phyloP scores from a whole-genome alignment of 2,888 invertebrate genomes.

The Lycophotia porphyrea region DNA sequence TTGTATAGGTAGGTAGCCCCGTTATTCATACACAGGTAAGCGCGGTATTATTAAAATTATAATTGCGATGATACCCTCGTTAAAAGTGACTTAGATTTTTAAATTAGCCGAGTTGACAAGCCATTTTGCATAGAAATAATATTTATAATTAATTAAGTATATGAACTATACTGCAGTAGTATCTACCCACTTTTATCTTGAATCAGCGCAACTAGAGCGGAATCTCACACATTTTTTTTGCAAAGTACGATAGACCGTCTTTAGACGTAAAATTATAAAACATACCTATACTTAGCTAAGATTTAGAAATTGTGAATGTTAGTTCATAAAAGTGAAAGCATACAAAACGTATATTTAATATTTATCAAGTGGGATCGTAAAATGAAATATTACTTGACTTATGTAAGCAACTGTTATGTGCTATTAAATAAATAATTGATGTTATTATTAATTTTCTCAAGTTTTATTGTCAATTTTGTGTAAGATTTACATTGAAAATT shows the following conservation, averaged over 20 bases:
- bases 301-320: conserved; percentile 72
- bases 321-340: conserved; percentile 73
- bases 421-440: conserved; percentile 46
- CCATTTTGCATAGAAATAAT: conserved; percentile 19
- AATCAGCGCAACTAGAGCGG: conserved; percentile 69
- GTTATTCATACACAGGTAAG: conserved; percentile 87
- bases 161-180: not conserved
- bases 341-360: conserved; percentile 62
- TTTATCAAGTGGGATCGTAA: conserved; percentile 59
- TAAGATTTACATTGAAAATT: conserved; percentile 53
- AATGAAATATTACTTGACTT: conserved; percentile 53
- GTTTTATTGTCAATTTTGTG: conserved; percentile 43
- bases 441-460: conserved; percentile 25
- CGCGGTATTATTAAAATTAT: conserved; percentile 78
- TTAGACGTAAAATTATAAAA: conserved; percentile 57
- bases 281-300: conserved; percentile 37
- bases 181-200: conserved; percentile 50
- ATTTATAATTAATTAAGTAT: conserved; percentile 8
- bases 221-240: conserved; percentile 65
- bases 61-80: conserved; percentile 57
- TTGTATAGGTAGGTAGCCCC: conserved; percentile 83
- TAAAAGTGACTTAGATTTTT: conserved; percentile 44
- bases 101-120: conserved; percentile 11
- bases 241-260: conserved; percentile 38
- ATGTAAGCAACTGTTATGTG: conserved; percentile 45